Conservation (phyloP, 2,113 vertebrate genomes). For the Gobius niger region DNA sequence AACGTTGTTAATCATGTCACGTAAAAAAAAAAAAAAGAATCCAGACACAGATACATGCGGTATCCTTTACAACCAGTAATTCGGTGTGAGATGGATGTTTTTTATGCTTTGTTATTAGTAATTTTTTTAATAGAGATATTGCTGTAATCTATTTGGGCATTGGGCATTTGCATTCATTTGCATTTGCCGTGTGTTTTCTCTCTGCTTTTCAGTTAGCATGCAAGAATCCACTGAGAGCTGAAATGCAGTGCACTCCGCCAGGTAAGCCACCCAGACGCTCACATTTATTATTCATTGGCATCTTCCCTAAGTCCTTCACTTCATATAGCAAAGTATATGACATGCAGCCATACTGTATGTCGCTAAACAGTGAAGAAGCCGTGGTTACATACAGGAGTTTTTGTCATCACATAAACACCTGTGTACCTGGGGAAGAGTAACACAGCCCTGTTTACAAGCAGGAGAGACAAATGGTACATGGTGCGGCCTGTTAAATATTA, state of each 20-base stretch:
- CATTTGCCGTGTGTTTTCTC: too few relatives aligned
- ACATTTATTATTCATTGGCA: neutral
- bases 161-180: too few relatives aligned
- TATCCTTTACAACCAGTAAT: neutral
- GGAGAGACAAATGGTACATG: slow-evolving; percentile 38
- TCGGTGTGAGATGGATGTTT: neutral
- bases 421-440: slow-evolving; percentile 43
- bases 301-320: neutral
- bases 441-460: slow-evolving; percentile 47
- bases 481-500: slow-evolving; percentile 54
- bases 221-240: neutral
- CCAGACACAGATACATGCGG: neutral
- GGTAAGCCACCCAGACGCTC: neutral
- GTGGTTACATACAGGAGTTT: slow-evolving; percentile 26
- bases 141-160: too few relatives aligned
- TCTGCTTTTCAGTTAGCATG: neutral
- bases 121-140: too few relatives aligned
- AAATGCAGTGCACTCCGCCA: neutral
- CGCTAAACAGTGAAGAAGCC: neutral
- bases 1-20: neutral
- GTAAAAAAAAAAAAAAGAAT: neutral
- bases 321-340: neutral
- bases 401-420: slow-evolving; percentile 46
- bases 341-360: neutral
- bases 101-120: too few relatives aligned